Conservation (phyloP, 2,113 vertebrate species). For the Thermophis baileyi region DNA sequence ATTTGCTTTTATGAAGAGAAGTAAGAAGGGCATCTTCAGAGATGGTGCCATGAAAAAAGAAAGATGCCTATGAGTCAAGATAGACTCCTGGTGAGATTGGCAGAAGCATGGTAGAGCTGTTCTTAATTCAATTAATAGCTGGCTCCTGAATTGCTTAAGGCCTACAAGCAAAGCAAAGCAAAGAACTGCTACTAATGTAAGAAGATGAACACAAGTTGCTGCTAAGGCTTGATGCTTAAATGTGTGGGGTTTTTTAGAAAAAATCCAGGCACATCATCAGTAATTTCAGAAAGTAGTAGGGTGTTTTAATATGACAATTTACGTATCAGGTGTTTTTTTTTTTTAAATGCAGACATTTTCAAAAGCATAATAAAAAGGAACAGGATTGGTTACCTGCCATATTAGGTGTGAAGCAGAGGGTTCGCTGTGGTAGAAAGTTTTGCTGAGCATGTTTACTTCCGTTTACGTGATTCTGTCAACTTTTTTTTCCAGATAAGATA, state of each 20-base stretch:
- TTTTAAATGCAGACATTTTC: background rate
- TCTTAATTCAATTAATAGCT: background rate
- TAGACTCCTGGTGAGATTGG: background rate
- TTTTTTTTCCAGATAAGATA: background rate
- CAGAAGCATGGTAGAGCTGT: background rate
- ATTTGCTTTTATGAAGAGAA: background rate
- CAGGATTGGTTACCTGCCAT: background rate
- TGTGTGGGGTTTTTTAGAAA: background rate
- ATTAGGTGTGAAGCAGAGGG: background rate
- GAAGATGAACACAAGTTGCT: background rate
- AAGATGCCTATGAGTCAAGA: background rate
- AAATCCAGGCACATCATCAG: background rate
- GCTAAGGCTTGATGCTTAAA: background rate
- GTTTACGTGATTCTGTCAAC: background rate
- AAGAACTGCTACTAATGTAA: background rate
- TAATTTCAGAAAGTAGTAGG: background rate
- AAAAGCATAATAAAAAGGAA: background rate
- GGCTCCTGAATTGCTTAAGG: background rate
- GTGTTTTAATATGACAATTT: background rate
- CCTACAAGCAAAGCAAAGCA: background rate
- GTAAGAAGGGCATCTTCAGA: background rate
- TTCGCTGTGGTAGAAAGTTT: background rate
- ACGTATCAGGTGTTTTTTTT: background rate
- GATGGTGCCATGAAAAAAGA: background rate
- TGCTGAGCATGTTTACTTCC: background rate